phyloP scores from a whole-genome alignment of 2,797 vertebrate genomes.

The Halcyon badia region DNA sequence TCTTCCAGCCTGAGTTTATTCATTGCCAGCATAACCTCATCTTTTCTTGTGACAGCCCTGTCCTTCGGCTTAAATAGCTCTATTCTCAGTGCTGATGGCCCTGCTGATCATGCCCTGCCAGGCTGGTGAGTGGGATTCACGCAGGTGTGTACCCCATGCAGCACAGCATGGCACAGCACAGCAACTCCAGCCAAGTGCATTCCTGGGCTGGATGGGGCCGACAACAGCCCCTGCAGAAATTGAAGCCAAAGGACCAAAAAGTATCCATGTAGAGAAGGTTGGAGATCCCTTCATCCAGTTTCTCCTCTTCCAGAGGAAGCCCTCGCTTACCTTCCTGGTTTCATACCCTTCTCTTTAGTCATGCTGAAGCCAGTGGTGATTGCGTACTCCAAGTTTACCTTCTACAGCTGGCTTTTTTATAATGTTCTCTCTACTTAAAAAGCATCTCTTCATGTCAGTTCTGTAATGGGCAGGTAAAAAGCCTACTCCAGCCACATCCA shows the following conservation, averaged over 20 bases:
- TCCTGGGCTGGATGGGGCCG: not conserved
- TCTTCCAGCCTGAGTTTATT: not conserved
- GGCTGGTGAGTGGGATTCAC: rapidly evolving
- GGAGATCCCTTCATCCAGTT: not conserved
- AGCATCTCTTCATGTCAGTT: not conserved
- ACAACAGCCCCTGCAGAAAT: not conserved
- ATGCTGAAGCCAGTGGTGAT: not conserved
- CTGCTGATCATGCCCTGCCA: not conserved
- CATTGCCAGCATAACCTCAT: no score
- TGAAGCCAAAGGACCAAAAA: not conserved
- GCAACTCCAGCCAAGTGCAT: not conserved
- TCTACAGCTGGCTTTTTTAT: not conserved
- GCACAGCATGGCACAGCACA: rapidly evolving
- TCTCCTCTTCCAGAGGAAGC: not conserved
- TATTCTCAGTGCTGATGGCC: no score
- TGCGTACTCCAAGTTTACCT: not conserved
- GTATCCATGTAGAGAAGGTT: rapidly evolving
- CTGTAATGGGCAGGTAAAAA: not conserved
- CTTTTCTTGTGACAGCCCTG: no score
- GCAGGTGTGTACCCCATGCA: not conserved
- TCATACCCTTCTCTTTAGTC: not conserved
- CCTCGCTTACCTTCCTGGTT: not conserved
- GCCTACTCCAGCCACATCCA: not conserved
- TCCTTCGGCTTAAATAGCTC: no score
- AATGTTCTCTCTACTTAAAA: not conserved